Percentiles rank a stretch among this genome's conserved stretches.
Evolutionary conservation across 1,140 invertebrate genomes (phyloP).

Genomic region (Hestina assimilis): DNA sequence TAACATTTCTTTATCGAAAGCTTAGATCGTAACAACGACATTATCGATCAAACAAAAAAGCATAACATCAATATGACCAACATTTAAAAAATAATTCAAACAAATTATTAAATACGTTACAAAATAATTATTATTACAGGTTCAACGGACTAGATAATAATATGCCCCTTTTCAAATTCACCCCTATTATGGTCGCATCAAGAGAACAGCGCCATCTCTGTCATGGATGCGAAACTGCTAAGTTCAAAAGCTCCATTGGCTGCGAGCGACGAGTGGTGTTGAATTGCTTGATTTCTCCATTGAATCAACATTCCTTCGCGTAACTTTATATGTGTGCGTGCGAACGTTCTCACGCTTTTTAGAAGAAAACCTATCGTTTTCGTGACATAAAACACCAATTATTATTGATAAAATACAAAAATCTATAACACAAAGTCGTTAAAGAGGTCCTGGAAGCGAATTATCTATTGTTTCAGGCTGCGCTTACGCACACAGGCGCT

Average conservation of each 20-base stretch:
- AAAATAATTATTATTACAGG: slow-evolving; percentile 20
- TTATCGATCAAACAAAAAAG: slow-evolving; percentile 44
- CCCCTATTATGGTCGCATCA: slow-evolving; percentile 33
- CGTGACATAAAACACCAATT: slow-evolving; percentile 53
- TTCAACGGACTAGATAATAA: slow-evolving; percentile 26
- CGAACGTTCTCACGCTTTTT: slow-evolving; percentile 62
- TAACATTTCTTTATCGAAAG: neutral
- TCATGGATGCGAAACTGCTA: slow-evolving; percentile 35
- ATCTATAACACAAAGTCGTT: slow-evolving; percentile 20
- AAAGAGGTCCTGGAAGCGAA: slow-evolving; percentile 28
- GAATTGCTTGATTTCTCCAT: slow-evolving; percentile 75
- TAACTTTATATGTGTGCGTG: slow-evolving; percentile 67
- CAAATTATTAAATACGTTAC: slow-evolving; percentile 13
- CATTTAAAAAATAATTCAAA: neutral
- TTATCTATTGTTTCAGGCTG: slow-evolving; percentile 43
- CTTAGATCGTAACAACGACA: slow-evolving; percentile 25
- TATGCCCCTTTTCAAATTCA: slow-evolving; percentile 31
- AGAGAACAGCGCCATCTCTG: slow-evolving; percentile 59
- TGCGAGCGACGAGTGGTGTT: slow-evolving; percentile 47
- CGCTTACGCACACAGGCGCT: slow-evolving; percentile 61
- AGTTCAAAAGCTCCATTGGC: slow-evolving; percentile 63
- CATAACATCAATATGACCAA: neutral
- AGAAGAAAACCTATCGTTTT: slow-evolving; percentile 24
- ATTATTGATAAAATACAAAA: slow-evolving; percentile 28
- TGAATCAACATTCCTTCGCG: slow-evolving; percentile 76